Evolutionary conservation across 1,140 invertebrate species (phyloP), one percentile per base, ranked within the genome.

Genomic region (Drosophila neocordata): DNA sequence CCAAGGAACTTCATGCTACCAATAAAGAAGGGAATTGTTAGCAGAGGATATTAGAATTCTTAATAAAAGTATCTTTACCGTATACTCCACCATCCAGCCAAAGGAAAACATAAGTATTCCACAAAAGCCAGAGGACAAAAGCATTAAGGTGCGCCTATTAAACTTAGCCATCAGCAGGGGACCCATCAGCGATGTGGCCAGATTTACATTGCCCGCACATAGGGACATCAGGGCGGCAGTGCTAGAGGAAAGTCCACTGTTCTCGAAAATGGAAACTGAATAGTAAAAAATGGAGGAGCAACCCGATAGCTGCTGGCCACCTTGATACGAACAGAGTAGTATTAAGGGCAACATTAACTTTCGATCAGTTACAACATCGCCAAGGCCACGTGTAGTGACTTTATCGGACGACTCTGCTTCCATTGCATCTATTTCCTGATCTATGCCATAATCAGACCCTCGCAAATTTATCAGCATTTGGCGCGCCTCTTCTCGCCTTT

Each of bases 201-300:
- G 92, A 83, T 96, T 96, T 8, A 95, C 91, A 22, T 92, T 78
- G 22, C 95, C 95, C 7, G 94, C 94, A 27, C 93, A 94, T 18
- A 96, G 92, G 18, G 93, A 95, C 2, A 94, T 94, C 77, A 93
- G 94, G 79, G 95, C 93, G 22, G 94, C 92, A 12, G 90, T 90
- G 12, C 76, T 52, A 12, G 89, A 60, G 1, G 91, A 92, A 8
- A 96, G 79, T 0, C 94, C 94, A 35, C 95, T 95, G 18, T 72
- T 79, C 68, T 91, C 67, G 77, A 96, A 96, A 65, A 96, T 95
- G 1, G 87, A 83, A 3, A 93, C 93, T 0, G 95, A 96, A 81
- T 96, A 96, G 81, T 94, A 96, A 89, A 96, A 96, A 2, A 96
- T 94, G 60, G 96, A 96, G 91, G 97, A 97, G 59, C 97, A 96